These are phyloP conservation scores for Prionace glauca DNA, from an alignment of 2,797 vertebrate species.

Conservation along the genomic window DNA sequence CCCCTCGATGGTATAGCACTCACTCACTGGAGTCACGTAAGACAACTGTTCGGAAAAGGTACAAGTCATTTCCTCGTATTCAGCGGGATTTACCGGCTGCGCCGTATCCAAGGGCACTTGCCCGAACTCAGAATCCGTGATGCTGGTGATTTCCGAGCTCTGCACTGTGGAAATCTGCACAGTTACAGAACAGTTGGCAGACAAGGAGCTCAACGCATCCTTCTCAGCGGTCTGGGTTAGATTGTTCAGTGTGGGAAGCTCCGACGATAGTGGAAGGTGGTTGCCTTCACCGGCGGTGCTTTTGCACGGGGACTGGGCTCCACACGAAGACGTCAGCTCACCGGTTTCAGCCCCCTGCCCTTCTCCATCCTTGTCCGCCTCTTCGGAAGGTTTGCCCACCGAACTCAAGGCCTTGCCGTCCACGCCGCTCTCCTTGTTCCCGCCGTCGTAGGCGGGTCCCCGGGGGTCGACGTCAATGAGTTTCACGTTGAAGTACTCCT, in stretches of 20 bases:
- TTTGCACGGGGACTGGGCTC: not conserved
- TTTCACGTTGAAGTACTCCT: conserved; percentile 27
- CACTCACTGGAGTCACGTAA: conserved; percentile 10
- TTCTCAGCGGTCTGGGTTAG: not conserved
- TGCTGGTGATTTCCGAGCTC: conserved; percentile 20
- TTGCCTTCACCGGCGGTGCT: not conserved
- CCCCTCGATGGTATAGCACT: not conserved
- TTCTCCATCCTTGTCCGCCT: not conserved
- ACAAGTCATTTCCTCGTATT: conserved; percentile 23
- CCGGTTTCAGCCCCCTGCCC: too few species aligned
- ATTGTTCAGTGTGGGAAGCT: not conserved
- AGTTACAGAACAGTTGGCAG: conserved; percentile 19
- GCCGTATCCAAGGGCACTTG: not conserved
- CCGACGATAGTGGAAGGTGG: not conserved
- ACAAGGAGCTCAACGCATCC: not conserved
- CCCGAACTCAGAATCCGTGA: not conserved
- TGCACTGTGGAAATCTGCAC: conserved; percentile 25
- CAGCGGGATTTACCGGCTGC: conserved; percentile 4
- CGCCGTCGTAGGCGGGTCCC: not conserved
- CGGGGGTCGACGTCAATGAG: conserved; percentile 1
- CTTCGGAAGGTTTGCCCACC: not conserved
- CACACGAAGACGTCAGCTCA: not conserved
- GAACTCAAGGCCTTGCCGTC: not conserved
- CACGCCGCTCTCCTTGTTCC: not conserved
- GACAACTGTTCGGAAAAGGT: conserved; percentile 6